Percentiles rank a stretch among this genome's conserved stretches.
phyloP scores from a whole-genome alignment of 2,888 invertebrate genomes.

The Thera obeliscata region DNA sequence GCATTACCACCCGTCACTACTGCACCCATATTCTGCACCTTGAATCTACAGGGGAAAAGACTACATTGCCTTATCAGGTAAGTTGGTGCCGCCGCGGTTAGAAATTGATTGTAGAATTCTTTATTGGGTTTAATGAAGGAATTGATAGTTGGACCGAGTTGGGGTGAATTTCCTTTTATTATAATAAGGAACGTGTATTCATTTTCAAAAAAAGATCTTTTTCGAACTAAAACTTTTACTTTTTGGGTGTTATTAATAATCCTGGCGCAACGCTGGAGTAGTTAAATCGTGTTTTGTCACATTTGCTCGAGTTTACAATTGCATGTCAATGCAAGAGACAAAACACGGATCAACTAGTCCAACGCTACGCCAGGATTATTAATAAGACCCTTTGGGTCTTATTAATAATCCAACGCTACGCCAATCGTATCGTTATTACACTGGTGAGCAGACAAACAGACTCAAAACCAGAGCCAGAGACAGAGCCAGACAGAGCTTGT shows the following conservation, averaged over 20 bases:
- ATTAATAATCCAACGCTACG: too few relatives aligned
- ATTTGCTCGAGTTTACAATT: too few relatives aligned
- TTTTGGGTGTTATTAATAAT: neutral
- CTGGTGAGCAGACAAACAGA: too few relatives aligned
- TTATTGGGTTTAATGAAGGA: constrained; percentile 80
- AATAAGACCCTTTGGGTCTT: too few relatives aligned
- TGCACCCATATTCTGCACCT: constrained; percentile 44
- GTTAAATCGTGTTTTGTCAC: too few relatives aligned
- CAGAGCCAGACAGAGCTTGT: too few relatives aligned
- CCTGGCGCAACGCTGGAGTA: too few relatives aligned
- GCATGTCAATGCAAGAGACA: too few relatives aligned
- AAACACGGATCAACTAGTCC: too few relatives aligned
- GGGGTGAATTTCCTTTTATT: constrained; percentile 8
- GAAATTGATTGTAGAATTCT: constrained; percentile 80
- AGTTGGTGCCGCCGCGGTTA: constrained; percentile 56
- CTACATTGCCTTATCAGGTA: constrained; percentile 36
- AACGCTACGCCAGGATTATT: too few relatives aligned
- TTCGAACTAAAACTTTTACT: neutral
- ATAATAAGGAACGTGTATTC: neutral
- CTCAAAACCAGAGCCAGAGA: too few relatives aligned
- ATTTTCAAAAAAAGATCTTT: neutral
- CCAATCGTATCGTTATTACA: too few relatives aligned
- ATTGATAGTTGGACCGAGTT: constrained; percentile 58
- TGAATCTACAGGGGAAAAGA: constrained; percentile 43
- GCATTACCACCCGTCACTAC: constrained; percentile 48